Conservation (phyloP, 2,797 vertebrate species). For the Tragelaphus oryx region DNA sequence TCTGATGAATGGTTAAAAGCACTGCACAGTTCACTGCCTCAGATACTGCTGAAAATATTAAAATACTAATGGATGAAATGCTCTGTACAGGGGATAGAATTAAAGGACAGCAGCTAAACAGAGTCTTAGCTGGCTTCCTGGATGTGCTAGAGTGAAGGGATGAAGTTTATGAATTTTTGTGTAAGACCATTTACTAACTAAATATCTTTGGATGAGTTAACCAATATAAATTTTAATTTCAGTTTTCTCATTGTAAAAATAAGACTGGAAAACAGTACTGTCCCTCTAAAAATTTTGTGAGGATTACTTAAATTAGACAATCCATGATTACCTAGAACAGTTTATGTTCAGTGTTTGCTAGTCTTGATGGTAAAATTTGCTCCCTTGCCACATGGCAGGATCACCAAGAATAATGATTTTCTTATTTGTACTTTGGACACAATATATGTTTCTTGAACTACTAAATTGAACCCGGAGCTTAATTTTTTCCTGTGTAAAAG, state of each 20-base stretch:
- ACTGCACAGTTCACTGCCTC: background rate
- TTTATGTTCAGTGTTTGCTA: background rate
- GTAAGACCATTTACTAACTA: background rate
- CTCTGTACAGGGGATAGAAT: background rate
- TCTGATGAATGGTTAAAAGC: background rate
- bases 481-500: background rate
- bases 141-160: background rate
- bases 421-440: background rate
- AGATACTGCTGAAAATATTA: background rate
- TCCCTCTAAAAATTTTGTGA: background rate
- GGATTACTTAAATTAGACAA: background rate
- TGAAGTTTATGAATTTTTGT: background rate
- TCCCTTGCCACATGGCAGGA: background rate
- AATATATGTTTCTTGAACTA: conserved; percentile 7
- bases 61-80: background rate
- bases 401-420: background rate
- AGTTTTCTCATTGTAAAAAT: conserved; percentile 11
- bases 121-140: background rate
- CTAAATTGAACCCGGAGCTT: background rate
- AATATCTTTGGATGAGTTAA: background rate
- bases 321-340: background rate
- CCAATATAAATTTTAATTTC: background rate
- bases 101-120: background rate
- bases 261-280: background rate
- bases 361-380: background rate